These are phyloP conservation scores for Spongia lamella DNA, from an alignment of 37 sponge, comb jelly and placozoan species.

Conservation along the genomic window DNA sequence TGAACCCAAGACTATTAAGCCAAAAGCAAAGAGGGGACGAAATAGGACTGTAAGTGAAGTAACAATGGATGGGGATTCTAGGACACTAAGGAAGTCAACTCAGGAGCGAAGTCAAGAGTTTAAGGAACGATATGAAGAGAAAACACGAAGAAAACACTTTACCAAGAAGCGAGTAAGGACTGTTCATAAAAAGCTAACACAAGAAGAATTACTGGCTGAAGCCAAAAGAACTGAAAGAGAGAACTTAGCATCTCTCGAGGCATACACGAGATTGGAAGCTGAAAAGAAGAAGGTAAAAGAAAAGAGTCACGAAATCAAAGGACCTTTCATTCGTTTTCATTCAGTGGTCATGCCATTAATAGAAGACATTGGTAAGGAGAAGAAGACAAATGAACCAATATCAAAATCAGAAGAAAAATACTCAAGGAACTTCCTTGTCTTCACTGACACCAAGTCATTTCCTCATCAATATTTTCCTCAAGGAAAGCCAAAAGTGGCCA, in stretches of 20 bases:
- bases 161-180: background rate
- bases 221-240: slow-evolving; percentile 88
- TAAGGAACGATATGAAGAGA: slow-evolving; percentile 34
- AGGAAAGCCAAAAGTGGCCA: slow-evolving; percentile 8
- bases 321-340: slow-evolving; percentile 79
- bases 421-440: slow-evolving; percentile 86
- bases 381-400: background rate
- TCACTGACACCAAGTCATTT: slow-evolving; percentile 76
- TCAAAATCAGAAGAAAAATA: slow-evolving; percentile 29
- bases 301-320: slow-evolving; percentile 51
- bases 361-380: background rate
- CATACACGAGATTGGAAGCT: slow-evolving; percentile 81
- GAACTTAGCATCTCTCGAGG: slow-evolving; percentile 87
- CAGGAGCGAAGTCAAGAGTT: slow-evolving; percentile 37
- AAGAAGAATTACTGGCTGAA: slow-evolving; percentile 91
- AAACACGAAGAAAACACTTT: slow-evolving; percentile 4
- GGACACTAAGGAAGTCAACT: slow-evolving; percentile 66
- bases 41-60: background rate
- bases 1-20: slow-evolving; percentile 17
- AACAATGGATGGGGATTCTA: background rate
- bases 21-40: no score
- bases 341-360: slow-evolving; percentile 81
- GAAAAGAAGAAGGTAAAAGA: slow-evolving; percentile 77
- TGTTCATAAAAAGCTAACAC: slow-evolving; percentile 54
- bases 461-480: slow-evolving; percentile 62